A percentile compares a stretch with the other conserved stretches of the same genome.
phyloP scores from a whole-genome alignment of 2,888 invertebrate genomes.

The Ommatoiulus sabulosus region DNA sequence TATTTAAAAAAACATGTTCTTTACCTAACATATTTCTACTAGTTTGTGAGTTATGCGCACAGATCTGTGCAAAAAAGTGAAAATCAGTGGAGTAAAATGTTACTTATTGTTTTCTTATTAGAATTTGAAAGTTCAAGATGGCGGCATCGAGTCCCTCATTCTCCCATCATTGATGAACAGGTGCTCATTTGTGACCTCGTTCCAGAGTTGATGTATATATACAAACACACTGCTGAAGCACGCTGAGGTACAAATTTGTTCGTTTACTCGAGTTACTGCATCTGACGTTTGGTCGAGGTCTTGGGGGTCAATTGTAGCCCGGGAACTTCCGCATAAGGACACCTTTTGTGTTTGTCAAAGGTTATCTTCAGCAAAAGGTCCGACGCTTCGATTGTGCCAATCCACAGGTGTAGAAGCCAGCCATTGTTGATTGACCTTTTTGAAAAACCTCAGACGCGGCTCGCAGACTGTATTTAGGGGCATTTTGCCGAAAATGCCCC shows the following conservation, averaged over 20 bases:
- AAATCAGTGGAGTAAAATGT: too few relatives aligned
- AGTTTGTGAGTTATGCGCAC: too few relatives aligned
- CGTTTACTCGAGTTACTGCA: background rate
- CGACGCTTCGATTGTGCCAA: constrained; percentile 6
- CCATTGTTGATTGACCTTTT: constrained; percentile 40
- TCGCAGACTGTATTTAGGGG: background rate
- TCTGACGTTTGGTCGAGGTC: constrained; percentile 26
- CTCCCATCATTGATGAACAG: background rate
- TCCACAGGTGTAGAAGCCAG: background rate
- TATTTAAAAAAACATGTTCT: too few relatives aligned
- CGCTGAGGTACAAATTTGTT: background rate
- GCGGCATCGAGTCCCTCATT: background rate
- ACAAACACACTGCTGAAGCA: too few relatives aligned
- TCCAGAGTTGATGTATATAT: background rate
- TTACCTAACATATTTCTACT: too few relatives aligned
- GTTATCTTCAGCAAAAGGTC: constrained; percentile 16
- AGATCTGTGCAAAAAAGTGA: too few relatives aligned
- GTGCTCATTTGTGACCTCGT: background rate
- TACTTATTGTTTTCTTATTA: too few relatives aligned
- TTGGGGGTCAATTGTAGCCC: constrained; percentile 23
- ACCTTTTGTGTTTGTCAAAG: constrained; percentile 15
- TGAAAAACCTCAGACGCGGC: constrained; percentile 43
- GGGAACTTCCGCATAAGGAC: constrained; percentile 36
- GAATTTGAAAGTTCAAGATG: background rate
- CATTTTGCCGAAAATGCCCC: constrained; percentile 40